Percentiles rank a stretch among this genome's conserved stretches.
Conservation (phyloP, 1,140 invertebrate species). For the Euwallacea fornicatus region DNA sequence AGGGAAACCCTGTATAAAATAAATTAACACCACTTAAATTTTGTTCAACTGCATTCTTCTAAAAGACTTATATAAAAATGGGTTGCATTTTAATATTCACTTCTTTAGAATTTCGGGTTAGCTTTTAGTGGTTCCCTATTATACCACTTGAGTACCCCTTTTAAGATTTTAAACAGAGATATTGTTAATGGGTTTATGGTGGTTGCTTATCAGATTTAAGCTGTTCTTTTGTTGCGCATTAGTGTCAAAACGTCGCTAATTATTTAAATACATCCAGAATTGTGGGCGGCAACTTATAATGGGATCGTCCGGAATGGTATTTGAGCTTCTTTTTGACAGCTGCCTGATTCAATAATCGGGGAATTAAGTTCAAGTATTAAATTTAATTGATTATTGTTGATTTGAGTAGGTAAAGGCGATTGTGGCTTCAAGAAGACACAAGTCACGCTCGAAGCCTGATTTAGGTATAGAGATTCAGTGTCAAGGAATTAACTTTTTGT, state of each 20-base stretch:
- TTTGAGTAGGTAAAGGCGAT: background rate
- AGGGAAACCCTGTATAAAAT: too few relatives aligned
- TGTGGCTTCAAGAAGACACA: too few relatives aligned
- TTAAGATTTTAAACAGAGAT: constrained; percentile 29
- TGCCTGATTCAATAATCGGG: constrained; percentile 3
- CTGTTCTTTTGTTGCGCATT: constrained; percentile 34
- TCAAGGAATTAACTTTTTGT: too few relatives aligned
- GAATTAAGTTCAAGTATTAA: background rate
- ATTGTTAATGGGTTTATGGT: constrained; percentile 34
- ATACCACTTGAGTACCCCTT: constrained; percentile 27
- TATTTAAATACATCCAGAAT: constrained; percentile 37
- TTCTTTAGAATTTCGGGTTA: constrained; percentile 22
- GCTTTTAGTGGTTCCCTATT: constrained; percentile 16
- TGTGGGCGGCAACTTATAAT: constrained; percentile 25
- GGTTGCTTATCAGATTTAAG: constrained; percentile 27
- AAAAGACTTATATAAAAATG: too few relatives aligned
- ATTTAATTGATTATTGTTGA: background rate
- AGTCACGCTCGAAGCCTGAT: too few relatives aligned
- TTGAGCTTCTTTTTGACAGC: background rate
- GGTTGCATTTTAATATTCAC: background rate
- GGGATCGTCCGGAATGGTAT: constrained; percentile 13
- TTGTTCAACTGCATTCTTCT: too few relatives aligned
- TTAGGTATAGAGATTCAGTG: too few relatives aligned
- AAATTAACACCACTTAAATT: too few relatives aligned
- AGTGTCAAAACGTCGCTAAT: constrained; percentile 38